These are phyloP conservation scores for Poeciliopsis retropinna DNA, from an alignment of 2,113 vertebrate species.

Conservation along the genomic window DNA sequence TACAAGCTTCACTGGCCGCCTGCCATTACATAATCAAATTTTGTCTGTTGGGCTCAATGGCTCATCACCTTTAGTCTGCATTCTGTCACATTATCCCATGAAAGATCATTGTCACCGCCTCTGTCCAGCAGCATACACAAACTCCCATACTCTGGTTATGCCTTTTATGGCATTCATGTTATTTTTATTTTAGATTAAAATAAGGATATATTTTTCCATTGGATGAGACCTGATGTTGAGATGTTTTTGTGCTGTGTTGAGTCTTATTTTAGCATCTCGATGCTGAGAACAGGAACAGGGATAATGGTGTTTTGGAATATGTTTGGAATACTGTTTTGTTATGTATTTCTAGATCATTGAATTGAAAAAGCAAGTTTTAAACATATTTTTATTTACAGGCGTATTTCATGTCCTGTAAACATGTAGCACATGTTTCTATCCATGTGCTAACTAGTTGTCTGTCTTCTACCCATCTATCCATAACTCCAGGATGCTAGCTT, in stretches of 20 bases:
- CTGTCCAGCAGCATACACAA: neutral
- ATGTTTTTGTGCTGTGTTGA: constrained; percentile 36
- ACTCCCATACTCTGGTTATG: neutral
- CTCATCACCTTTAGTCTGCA: constrained; percentile 22
- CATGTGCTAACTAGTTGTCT: too few species aligned
- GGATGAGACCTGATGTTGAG: constrained; percentile 12
- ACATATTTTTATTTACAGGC: too few species aligned
- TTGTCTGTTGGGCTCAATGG: constrained; percentile 3
- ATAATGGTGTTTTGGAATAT: neutral
- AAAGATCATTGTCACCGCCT: neutral
- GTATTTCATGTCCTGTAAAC: too few species aligned
- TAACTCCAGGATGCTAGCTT: too few species aligned
- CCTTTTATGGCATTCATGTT: constrained; percentile 1
- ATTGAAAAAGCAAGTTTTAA: neutral
- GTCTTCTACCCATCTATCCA: too few species aligned
- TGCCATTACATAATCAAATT: constrained; percentile 17
- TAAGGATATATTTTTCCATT: constrained; percentile 41
- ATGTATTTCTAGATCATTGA: neutral
- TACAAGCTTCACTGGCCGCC: neutral
- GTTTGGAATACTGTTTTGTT: neutral
- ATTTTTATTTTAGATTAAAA: constrained; percentile 22
- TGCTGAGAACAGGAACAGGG: constrained; percentile 11
- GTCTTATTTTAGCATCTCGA: constrained; percentile 44
- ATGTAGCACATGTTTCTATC: too few species aligned
- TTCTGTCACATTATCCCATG: constrained; percentile 25